phyloP scores from a whole-genome alignment of 2,113 vertebrate species.

The Phylloscopus trochiloides region DNA sequence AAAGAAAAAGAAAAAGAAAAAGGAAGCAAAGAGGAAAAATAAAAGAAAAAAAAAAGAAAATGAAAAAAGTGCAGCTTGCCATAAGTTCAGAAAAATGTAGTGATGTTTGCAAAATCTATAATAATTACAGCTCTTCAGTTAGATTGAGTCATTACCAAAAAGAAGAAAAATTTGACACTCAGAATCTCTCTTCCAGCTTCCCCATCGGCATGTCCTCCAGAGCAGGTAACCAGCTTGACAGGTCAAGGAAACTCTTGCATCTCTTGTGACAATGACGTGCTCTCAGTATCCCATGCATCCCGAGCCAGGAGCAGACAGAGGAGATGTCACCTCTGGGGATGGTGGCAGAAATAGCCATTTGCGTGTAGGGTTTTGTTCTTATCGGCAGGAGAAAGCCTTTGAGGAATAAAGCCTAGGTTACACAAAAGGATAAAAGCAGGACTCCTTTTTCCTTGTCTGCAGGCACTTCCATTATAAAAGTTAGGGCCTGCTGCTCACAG shows the following conservation, averaged over 20 bases:
- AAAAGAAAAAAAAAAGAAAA: not conserved
- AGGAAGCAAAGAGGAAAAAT: not conserved
- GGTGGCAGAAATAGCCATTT: constrained; percentile 16
- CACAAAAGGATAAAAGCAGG: constrained; percentile 30
- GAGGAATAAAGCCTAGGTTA: constrained; percentile 23
- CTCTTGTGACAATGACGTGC: accelerated
- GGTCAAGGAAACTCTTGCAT: not conserved
- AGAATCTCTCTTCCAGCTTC: not conserved
- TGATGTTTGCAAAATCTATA: not conserved
- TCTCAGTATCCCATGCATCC: not conserved
- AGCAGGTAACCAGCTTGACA: not conserved
- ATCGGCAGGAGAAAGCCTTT: not conserved
- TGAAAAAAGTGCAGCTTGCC: accelerated
- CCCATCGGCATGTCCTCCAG: not conserved
- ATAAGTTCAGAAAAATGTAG: not conserved
- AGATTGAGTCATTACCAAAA: not conserved
- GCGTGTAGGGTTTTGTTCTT: not conserved
- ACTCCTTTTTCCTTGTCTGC: not conserved
- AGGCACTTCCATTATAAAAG: not conserved
- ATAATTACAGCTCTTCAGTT: not conserved
- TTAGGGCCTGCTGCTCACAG: not conserved
- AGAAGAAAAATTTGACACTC: not conserved
- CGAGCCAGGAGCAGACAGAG: not conserved
- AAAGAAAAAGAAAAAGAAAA: not conserved
- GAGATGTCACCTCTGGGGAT: not conserved